phyloP scores from a whole-genome alignment of 2,888 invertebrate genomes.

The Idaea aversata region DNA sequence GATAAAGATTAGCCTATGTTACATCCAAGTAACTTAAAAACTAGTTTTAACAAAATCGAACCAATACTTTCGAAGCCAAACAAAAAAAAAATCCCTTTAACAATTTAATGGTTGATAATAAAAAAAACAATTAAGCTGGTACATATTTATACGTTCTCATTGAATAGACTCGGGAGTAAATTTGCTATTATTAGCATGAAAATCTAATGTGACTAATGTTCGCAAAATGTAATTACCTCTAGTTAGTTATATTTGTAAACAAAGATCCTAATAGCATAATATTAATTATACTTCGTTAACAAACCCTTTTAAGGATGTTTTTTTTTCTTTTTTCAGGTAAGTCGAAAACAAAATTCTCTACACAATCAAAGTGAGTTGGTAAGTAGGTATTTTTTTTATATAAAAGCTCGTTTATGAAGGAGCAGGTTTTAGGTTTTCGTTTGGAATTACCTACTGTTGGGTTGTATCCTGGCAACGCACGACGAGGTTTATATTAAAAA shows the following conservation, averaged over 20 bases:
- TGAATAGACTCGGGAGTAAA: too few species aligned
- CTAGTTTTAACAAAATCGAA: too few species aligned
- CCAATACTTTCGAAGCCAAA: too few species aligned
- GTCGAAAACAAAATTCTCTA: conserved; percentile 23
- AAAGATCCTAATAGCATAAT: not conserved
- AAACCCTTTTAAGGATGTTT: conserved; percentile 16
- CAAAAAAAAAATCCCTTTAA: too few species aligned
- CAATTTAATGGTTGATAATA: too few species aligned
- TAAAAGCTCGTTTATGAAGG: not conserved
- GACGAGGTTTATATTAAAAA: not conserved
- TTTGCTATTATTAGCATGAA: too few species aligned
- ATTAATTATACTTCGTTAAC: not conserved
- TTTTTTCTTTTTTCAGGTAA: conserved; percentile 52
- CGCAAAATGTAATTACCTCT: not conserved
- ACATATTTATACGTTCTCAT: too few species aligned
- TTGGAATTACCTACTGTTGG: not conserved
- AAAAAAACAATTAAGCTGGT: too few species aligned
- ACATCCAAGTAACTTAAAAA: too few species aligned
- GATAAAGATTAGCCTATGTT: too few species aligned
- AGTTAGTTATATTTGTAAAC: not conserved
- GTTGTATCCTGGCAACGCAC: not conserved
- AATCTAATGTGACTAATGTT: not conserved
- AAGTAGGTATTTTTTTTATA: not conserved
- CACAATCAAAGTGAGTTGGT: conserved; percentile 17
- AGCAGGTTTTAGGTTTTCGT: not conserved